Evolutionary conservation across 2,113 vertebrate species (phyloP).

Genomic region (Paratilapia polleni): DNA sequence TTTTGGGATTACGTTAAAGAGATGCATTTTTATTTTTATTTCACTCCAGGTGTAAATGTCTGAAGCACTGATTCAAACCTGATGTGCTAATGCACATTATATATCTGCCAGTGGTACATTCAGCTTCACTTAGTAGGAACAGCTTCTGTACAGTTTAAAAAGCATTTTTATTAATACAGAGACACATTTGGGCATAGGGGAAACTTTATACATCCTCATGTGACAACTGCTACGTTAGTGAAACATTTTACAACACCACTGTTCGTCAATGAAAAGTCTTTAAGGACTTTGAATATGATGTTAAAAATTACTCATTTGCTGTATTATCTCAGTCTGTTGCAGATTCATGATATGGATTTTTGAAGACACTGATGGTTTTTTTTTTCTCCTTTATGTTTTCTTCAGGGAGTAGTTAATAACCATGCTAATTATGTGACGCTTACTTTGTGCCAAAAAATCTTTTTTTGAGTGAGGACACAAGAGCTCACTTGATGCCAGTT

Average conservation of each 20-base stretch:
- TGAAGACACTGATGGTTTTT: constrained; percentile 75
- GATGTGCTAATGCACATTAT: constrained; percentile 2
- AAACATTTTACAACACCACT: constrained; percentile 41
- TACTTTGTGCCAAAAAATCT: background rate
- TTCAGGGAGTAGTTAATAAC: constrained; percentile 65
- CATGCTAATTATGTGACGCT: background rate
- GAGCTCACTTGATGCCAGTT: constrained; percentile 2
- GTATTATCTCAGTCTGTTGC: constrained; percentile 60
- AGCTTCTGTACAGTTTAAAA: constrained; percentile 57
- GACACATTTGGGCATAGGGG: background rate
- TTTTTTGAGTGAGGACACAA: constrained; percentile 3
- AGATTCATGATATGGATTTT: constrained; percentile 61
- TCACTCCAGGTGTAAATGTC: constrained; percentile 45
- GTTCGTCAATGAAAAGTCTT: constrained; percentile 39
- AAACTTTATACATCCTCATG: constrained; percentile 21
- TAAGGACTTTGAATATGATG: constrained; percentile 42
- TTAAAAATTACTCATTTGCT: constrained; percentile 48
- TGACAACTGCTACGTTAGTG: constrained; percentile 5
- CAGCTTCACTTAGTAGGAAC: constrained; percentile 46
- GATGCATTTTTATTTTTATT: constrained; percentile 52
- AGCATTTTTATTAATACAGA: background rate
- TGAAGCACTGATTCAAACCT: constrained; percentile 23
- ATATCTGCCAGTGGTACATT: constrained; percentile 38
- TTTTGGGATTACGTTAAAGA: constrained; percentile 24
- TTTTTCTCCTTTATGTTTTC: constrained; percentile 40